phyloP scores from a whole-genome alignment of 2,113 vertebrate species.

The cat (Felis catus) region F.catus_Fca126_mat1.0 CM031419.1:206417501-206418000 shows the following conservation, averaged over 20 bases:
- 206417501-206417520: not conserved
- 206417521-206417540: fast-evolving
- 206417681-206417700: not conserved
- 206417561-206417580: not conserved
- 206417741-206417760: not conserved
- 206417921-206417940: not conserved
- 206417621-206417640: not conserved
- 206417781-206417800: not conserved
- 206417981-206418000: not conserved
- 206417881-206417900: not conserved
- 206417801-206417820: not conserved
- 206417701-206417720: not conserved
- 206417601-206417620: not conserved
- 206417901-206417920: not conserved
- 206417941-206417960: fast-evolving
- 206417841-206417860: not conserved
- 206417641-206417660: not conserved
- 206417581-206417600: not conserved
- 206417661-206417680: not conserved
- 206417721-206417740: not conserved
- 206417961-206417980: not conserved
- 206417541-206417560: fast-evolving
- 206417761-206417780: not conserved
- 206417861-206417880: not conserved
- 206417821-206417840: not conserved